Evolutionary conservation across 2,113 vertebrate species (phyloP).

Genomic region (Solea senegalensis): DNA sequence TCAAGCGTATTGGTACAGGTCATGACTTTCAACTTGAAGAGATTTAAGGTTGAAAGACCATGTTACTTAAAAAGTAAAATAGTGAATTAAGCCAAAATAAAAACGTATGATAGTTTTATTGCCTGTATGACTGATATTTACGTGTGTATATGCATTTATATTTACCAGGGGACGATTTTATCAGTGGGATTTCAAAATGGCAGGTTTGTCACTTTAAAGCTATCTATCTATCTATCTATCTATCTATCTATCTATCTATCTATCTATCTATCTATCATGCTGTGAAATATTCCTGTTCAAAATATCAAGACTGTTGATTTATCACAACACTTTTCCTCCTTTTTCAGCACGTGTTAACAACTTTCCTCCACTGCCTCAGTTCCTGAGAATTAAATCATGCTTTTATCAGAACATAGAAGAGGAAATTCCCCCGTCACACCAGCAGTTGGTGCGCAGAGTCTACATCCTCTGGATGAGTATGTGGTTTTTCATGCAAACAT

Average conservation of each 20-base stretch:
- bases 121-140: background rate
- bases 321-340: constrained; percentile 5
- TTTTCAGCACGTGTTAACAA: constrained; percentile 88
- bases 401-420: constrained; percentile 95
- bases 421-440: constrained; percentile 89
- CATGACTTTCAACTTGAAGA: no score
- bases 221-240: background rate
- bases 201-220: constrained; percentile 56
- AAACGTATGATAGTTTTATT: background rate
- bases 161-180: constrained; percentile 27
- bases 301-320: no score
- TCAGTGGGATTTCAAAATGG: constrained; percentile 55
- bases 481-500: constrained; percentile 44
- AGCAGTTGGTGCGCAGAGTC: constrained; percentile 87
- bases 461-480: constrained; percentile 95
- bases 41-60: no score
- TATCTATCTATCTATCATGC: background rate
- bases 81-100: no score
- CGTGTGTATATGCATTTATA: background rate
- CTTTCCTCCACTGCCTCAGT: constrained; percentile 90
- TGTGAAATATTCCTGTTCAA: no score
- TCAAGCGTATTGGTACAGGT: background rate
- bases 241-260: background rate
- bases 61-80: no score
- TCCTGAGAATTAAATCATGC: constrained; percentile 90